phyloP scores from a whole-genome alignment of 1,140 invertebrate genomes.

The Galleria mellonella region DNA sequence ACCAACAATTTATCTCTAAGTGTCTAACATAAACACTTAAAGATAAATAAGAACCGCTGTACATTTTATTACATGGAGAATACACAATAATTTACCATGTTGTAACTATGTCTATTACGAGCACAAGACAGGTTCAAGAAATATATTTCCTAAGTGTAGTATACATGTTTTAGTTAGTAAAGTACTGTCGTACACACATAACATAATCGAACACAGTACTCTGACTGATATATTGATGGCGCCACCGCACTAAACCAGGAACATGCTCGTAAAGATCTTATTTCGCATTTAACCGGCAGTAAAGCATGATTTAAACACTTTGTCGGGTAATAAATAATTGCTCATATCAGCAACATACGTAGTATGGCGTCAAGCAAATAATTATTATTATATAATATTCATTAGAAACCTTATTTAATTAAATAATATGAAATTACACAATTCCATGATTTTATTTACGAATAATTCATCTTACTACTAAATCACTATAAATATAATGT shows the following conservation, averaged over 20 bases:
- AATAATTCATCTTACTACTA: too few species aligned
- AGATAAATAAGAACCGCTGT: too few species aligned
- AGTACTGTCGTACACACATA: slow-evolving; percentile 14
- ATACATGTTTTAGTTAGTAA: slow-evolving; percentile 8
- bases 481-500: too few species aligned
- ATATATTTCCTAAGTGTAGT: slow-evolving; percentile 2
- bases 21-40: too few species aligned
- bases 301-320: slow-evolving; percentile 37
- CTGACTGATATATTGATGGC: slow-evolving; percentile 24
- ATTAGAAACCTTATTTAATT: too few species aligned
- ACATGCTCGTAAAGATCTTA: slow-evolving; percentile 37
- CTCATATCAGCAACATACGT: slow-evolving; percentile 9
- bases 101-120: too few species aligned
- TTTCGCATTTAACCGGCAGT: slow-evolving; percentile 35
- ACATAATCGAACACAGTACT: slow-evolving; percentile 18
- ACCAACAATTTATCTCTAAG: too few species aligned
- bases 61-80: too few species aligned
- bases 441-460: too few species aligned
- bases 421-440: too few species aligned
- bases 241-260: slow-evolving; percentile 22
- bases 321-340: slow-evolving; percentile 30
- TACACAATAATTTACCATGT: too few species aligned
- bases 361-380: slow-evolving; percentile 13
- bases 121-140: neutral
- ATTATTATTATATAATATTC: slow-evolving; percentile 1